Evolutionary conservation across 1,140 invertebrate species (phyloP).

Genomic region (Papilio machaon): DNA sequence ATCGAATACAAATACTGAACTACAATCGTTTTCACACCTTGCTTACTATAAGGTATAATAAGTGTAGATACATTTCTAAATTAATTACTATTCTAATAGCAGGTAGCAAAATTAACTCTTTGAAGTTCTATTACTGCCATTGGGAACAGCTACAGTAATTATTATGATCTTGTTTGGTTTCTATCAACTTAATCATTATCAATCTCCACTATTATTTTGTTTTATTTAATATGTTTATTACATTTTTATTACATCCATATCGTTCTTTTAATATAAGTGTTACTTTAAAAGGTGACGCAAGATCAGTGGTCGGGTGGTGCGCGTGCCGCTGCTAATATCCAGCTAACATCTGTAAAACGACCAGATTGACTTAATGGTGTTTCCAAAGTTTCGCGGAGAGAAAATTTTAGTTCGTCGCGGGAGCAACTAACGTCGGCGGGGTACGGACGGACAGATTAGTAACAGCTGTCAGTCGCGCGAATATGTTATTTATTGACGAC

Average conservation of each 20-base stretch:
- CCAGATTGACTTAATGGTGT: conserved; percentile 78
- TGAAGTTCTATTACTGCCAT: too few species aligned
- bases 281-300: neutral
- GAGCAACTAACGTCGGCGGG: conserved; percentile 57
- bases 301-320: neutral
- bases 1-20: too few species aligned
- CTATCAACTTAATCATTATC: too few species aligned
- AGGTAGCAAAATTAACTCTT: too few species aligned
- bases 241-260: neutral
- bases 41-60: too few species aligned
- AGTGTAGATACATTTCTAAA: too few species aligned
- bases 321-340: conserved; percentile 58
- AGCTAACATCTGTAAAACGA: conserved; percentile 73
- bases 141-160: too few species aligned
- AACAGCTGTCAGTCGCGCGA: conserved; percentile 71
- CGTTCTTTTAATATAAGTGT: neutral
- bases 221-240: neutral
- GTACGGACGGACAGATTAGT: conserved; percentile 56
- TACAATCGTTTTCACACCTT: too few species aligned
- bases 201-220: neutral
- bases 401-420: conserved; percentile 73
- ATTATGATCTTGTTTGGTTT: too few species aligned
- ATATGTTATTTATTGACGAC: conserved; percentile 64
- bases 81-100: too few species aligned
- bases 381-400: conserved; percentile 71